phyloP scores from a whole-genome alignment of 2,113 vertebrate species.

The Mus spicilegus region DNA sequence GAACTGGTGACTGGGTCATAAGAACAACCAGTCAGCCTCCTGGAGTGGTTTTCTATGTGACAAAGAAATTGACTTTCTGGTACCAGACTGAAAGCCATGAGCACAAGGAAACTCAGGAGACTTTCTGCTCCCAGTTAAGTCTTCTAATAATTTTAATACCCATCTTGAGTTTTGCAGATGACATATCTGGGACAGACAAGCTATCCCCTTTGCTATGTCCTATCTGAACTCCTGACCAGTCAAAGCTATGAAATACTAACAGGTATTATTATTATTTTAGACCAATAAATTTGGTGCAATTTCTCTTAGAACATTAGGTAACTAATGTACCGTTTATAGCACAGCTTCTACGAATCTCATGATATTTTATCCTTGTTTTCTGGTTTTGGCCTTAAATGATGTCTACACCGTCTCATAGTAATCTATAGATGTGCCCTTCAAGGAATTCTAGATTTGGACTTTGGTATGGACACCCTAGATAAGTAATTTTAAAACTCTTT shows the following conservation, averaged over 20 bases:
- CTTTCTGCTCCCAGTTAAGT: neutral
- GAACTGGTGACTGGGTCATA: neutral
- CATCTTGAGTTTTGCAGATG: neutral
- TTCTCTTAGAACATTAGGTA: neutral
- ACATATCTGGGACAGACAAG: neutral
- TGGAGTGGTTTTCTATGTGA: neutral
- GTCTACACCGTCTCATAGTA: neutral
- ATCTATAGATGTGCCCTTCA: neutral
- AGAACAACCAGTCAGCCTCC: no score
- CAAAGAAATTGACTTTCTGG: neutral
- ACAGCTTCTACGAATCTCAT: neutral
- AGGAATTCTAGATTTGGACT: neutral
- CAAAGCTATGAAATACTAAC: no score
- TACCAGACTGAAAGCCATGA: neutral
- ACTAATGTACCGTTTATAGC: neutral
- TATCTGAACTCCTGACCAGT: neutral
- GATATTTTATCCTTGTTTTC: neutral
- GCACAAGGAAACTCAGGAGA: neutral
- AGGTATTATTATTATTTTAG: neutral
- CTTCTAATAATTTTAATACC: neutral
- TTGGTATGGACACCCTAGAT: neutral
- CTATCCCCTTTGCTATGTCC: neutral
- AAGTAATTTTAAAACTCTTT: constrained; percentile 2
- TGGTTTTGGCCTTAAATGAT: neutral
- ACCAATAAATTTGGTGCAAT: neutral